These are phyloP conservation scores for Rambutsinella grinnellia DNA, from an alignment of 2,888 invertebrate genomes.

Conservation along the genomic window DNA sequence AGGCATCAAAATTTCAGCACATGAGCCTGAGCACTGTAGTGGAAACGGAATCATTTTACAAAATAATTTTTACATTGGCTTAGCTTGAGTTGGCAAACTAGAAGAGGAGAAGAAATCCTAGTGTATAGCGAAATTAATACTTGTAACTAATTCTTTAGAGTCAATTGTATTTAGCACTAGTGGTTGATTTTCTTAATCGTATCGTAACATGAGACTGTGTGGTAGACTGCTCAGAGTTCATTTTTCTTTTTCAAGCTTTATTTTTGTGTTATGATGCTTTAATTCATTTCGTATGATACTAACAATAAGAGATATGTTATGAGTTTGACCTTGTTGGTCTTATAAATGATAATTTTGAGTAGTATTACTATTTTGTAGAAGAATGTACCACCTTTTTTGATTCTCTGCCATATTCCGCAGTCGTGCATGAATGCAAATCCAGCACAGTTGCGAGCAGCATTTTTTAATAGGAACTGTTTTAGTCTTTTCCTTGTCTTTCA, in stretches of 20 bases:
- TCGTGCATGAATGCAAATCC: constrained; percentile 57
- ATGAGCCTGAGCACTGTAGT: constrained; percentile 41
- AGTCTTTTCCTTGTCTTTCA: constrained; percentile 38
- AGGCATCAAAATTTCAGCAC: not conserved
- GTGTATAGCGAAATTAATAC: constrained; percentile 38
- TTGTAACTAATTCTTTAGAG: constrained; percentile 22
- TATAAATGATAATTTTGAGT: constrained; percentile 49
- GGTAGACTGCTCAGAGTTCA: not conserved
- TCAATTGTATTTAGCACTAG: not conserved
- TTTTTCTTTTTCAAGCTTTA: not conserved
- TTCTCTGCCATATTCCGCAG: constrained; percentile 49
- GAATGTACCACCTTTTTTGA: constrained; percentile 50
- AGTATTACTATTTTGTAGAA: constrained; percentile 31
- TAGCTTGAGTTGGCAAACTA: constrained; percentile 29
- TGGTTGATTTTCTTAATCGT: constrained; percentile 2
- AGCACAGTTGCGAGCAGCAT: constrained; percentile 43
- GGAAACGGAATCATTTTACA: constrained; percentile 29
- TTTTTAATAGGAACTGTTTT: constrained; percentile 45
- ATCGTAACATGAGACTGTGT: constrained; percentile 18
- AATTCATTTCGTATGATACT: constrained; percentile 24
- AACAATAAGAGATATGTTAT: constrained; percentile 40
- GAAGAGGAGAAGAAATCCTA: constrained; percentile 37
- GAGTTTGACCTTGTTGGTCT: constrained; percentile 51
- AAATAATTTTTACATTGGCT: constrained; percentile 30
- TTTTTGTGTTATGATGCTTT: not conserved